These are phyloP conservation scores for Diadumene lineata DNA, from an alignment of 92 coral and sea anemone genomes.

Conservation along the genomic window DNA sequence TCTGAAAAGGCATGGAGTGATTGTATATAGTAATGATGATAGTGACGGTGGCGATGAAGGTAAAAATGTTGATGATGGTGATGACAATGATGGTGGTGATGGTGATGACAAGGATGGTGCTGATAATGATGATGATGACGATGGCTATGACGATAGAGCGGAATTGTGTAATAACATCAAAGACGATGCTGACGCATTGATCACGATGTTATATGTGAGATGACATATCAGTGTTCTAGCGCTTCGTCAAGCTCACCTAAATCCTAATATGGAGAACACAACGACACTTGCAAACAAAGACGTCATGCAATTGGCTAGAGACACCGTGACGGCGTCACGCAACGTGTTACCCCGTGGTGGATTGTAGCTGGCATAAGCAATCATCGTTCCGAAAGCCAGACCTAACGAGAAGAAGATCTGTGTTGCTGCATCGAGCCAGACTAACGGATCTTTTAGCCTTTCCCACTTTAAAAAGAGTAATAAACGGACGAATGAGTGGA, in stretches of 20 bases:
- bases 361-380: constrained; percentile 96
- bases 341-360: constrained; percentile 84
- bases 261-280: constrained; percentile 97
- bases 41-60: neutral
- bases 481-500: constrained; percentile 2
- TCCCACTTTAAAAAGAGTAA: constrained; percentile 84
- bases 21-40: neutral
- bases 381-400: constrained; percentile 87
- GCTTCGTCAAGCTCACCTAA: constrained; percentile 89
- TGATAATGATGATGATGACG: too few species aligned
- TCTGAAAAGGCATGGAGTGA: too few species aligned
- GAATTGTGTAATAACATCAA: too few species aligned
- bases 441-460: constrained; percentile 83
- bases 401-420: constrained; percentile 97
- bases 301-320: constrained; percentile 85
- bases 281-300: constrained; percentile 91
- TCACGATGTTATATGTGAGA: too few species aligned
- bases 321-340: constrained; percentile 83
- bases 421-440: constrained; percentile 97
- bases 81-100: neutral
- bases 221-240: too few species aligned
- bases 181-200: too few species aligned
- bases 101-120: too few species aligned
- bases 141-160: too few species aligned
- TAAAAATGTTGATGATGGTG: neutral